Conservation (phyloP, 2,888 invertebrate genomes). For the Pachydiplax longipennis region DNA sequence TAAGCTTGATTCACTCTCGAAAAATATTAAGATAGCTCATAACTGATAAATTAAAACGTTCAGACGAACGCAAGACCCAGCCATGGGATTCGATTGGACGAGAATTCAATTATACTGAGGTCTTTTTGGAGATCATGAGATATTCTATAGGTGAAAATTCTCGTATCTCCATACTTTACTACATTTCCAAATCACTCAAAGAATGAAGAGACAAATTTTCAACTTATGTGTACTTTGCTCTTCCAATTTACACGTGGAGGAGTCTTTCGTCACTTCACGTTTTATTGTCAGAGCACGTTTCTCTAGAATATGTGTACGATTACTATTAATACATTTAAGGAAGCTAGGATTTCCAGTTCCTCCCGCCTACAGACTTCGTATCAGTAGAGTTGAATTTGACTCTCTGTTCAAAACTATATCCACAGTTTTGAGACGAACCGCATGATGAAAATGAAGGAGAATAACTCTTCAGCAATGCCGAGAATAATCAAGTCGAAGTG, state of each 20-base stretch:
- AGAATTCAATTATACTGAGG: too few species aligned
- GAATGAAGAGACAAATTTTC: background rate
- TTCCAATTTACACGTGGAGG: background rate
- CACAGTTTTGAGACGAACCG: background rate
- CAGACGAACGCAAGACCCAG: too few species aligned
- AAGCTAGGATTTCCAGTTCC: background rate
- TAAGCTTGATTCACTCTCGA: too few species aligned
- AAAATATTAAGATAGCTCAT: too few species aligned
- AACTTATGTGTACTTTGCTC: background rate
- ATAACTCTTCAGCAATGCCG: too few species aligned
- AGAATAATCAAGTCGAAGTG: too few species aligned
- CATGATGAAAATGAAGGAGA: too few species aligned
- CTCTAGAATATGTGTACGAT: background rate
- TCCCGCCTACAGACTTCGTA: background rate
- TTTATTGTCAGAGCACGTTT: background rate
- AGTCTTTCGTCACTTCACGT: background rate
- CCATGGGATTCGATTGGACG: too few species aligned
- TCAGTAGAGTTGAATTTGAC: background rate
- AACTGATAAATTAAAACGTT: too few species aligned
- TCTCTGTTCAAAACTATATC: background rate
- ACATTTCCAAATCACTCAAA: background rate
- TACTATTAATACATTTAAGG: conserved; percentile 8
- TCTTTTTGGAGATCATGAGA: too few species aligned
- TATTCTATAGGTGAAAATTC: too few species aligned
- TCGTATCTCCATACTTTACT: background rate